phyloP scores from a whole-genome alignment of 2,888 invertebrate species.

The Andrena camellia region DNA sequence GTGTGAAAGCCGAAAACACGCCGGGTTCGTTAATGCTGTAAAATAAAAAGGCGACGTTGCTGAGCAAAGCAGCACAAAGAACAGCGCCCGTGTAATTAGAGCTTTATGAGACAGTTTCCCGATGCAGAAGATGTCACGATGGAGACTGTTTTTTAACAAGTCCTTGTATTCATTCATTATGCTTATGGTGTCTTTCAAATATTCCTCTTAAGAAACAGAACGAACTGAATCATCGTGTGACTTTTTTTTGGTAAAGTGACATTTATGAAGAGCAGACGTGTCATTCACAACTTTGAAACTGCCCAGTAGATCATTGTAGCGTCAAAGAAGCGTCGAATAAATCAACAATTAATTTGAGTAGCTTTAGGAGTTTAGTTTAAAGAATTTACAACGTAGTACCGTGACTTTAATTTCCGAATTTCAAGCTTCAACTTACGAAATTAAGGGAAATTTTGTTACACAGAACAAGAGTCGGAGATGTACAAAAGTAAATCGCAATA shows the following conservation, averaged over 20 bases:
- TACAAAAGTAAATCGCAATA: background rate
- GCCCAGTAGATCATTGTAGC: no score
- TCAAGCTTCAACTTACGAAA: background rate
- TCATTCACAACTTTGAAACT: no score
- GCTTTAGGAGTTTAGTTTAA: background rate
- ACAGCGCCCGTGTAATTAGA: constrained; percentile 33
- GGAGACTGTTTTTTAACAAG: no score
- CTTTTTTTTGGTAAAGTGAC: no score
- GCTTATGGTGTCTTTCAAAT: no score
- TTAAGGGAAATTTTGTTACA: background rate
- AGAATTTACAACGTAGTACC: background rate
- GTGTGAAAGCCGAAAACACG: constrained; percentile 63
- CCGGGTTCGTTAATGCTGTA: constrained; percentile 65
- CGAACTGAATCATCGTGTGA: no score
- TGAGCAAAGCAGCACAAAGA: constrained; percentile 10
- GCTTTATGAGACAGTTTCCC: constrained; percentile 48
- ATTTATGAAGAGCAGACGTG: no score
- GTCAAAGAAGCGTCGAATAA: no score
- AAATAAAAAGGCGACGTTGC: constrained; percentile 48
- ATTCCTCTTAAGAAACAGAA: no score
- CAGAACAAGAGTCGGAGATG: background rate
- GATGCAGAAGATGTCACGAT: constrained; percentile 1
- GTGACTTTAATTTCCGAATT: background rate
- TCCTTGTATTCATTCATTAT: no score
- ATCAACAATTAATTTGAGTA: no score